phyloP scores from a whole-genome alignment of 2,113 vertebrate species.

The Scomber japonicus region DNA sequence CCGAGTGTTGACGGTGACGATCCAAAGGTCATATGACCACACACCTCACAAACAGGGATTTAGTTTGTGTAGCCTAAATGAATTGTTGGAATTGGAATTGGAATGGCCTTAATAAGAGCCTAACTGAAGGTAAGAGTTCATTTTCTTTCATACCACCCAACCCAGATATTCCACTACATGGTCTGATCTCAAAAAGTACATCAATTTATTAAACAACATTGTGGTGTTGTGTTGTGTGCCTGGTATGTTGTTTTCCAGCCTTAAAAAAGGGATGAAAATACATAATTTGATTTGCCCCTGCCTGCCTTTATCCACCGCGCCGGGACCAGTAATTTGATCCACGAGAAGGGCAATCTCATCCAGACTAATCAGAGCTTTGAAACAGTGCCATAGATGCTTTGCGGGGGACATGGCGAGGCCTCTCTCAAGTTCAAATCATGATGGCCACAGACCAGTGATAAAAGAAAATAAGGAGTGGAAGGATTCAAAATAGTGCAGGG shows the following conservation, averaged over 20 bases:
- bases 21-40: background rate
- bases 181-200: background rate
- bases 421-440: background rate
- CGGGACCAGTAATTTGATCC: constrained; percentile 30
- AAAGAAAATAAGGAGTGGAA: background rate
- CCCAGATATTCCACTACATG: background rate
- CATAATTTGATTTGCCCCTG: background rate
- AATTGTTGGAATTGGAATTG: background rate
- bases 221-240: background rate
- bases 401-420: constrained; percentile 3
- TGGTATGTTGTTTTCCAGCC: background rate
- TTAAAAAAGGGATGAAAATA: constrained; percentile 5
- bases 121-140: background rate
- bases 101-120: too few relatives aligned
- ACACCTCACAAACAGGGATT: background rate
- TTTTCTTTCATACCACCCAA: too few relatives aligned
- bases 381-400: background rate
- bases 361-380: constrained; percentile 1
- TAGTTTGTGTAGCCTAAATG: too few relatives aligned
- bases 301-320: background rate
- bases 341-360: background rate
- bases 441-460: background rate
- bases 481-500: background rate
- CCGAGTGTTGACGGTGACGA: background rate
- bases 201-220: background rate